Evolutionary conservation across 1,140 invertebrate genomes (phyloP).

Genomic region (Probaryconus sp.): DNA sequence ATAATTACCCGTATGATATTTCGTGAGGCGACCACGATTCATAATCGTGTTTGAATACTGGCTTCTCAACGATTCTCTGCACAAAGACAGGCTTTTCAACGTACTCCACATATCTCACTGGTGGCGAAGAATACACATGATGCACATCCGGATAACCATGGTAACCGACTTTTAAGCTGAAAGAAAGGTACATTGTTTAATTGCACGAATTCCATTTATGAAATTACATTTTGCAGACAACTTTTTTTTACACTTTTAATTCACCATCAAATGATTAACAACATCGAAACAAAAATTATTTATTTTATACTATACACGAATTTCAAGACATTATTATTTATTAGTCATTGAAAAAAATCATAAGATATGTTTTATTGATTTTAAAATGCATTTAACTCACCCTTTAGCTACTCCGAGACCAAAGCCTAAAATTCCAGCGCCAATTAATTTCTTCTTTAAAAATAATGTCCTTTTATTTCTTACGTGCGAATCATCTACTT

Average conservation of each 20-base stretch:
- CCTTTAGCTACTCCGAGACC: slow-evolving; percentile 72
- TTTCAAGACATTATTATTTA: too few species aligned
- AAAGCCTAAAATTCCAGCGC: slow-evolving; percentile 72
- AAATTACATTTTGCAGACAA: background rate
- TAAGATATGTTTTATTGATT: too few species aligned
- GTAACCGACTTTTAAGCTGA: slow-evolving; percentile 70
- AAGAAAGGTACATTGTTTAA: slow-evolving; percentile 6
- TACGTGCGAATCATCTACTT: slow-evolving; percentile 38
- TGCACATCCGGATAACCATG: slow-evolving; percentile 69
- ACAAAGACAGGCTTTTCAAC: slow-evolving; percentile 73
- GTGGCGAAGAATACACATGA: slow-evolving; percentile 69
- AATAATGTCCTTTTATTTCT: slow-evolving; percentile 70
- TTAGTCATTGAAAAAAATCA: too few species aligned
- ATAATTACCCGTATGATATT: slow-evolving; percentile 69
- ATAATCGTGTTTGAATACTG: slow-evolving; percentile 69
- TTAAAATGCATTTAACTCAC: too few species aligned
- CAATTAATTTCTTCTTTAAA: slow-evolving; percentile 72
- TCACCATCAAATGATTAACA: too few species aligned
- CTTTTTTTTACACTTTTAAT: background rate
- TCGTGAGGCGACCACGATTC: slow-evolving; percentile 63
- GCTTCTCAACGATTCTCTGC: slow-evolving; percentile 69
- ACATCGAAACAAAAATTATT: too few species aligned
- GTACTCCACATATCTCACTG: slow-evolving; percentile 72
- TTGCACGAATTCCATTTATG: slow-evolving; percentile 10
- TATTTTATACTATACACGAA: too few species aligned